phyloP scores from a whole-genome alignment of 2,113 vertebrate genomes.

The Shinisaurus crocodilurus region DNA sequence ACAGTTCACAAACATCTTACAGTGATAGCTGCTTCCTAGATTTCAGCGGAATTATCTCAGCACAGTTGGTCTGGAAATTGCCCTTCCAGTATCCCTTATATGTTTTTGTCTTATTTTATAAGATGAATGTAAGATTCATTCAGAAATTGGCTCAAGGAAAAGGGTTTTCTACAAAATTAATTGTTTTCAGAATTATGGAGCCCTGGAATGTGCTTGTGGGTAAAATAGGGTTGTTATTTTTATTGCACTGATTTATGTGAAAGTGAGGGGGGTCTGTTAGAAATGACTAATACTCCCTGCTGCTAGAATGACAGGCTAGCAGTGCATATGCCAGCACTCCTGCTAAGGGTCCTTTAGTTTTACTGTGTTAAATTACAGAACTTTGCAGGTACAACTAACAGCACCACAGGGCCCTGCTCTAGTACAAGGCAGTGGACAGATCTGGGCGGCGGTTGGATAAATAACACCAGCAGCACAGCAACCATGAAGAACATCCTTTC shows the following conservation, averaged over 20 bases:
- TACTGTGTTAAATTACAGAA: slow-evolving; percentile 73
- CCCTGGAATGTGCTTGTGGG: slow-evolving; percentile 56
- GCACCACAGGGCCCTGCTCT: slow-evolving; percentile 57
- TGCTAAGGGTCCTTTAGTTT: slow-evolving; percentile 76
- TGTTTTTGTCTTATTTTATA: slow-evolving; percentile 58
- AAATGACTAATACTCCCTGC: slow-evolving; percentile 79
- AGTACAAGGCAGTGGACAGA: slow-evolving; percentile 60
- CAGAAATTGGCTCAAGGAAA: slow-evolving; percentile 52
- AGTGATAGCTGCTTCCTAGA: neutral
- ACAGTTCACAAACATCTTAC: neutral
- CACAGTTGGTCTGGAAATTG: neutral
- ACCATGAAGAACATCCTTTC: slow-evolving; percentile 66
- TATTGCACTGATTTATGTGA: slow-evolving; percentile 87
- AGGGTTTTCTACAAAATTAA: slow-evolving; percentile 54
- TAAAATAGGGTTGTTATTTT: slow-evolving; percentile 63
- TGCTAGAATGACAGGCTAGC: slow-evolving; percentile 82
- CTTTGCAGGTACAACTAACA: slow-evolving; percentile 70
- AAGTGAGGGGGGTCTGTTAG: slow-evolving; percentile 77
- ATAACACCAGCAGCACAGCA: slow-evolving; percentile 62
- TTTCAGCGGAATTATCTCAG: neutral
- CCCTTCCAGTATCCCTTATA: slow-evolving; percentile 34
- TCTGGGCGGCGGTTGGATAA: slow-evolving; percentile 11
- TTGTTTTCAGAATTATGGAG: slow-evolving; percentile 67
- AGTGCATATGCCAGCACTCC: slow-evolving; percentile 73
- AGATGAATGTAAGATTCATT: slow-evolving; percentile 47